Base-by-base conservation (phyloP, 2,113 vertebrate genomes). In the Smithornis capensis region DNA sequence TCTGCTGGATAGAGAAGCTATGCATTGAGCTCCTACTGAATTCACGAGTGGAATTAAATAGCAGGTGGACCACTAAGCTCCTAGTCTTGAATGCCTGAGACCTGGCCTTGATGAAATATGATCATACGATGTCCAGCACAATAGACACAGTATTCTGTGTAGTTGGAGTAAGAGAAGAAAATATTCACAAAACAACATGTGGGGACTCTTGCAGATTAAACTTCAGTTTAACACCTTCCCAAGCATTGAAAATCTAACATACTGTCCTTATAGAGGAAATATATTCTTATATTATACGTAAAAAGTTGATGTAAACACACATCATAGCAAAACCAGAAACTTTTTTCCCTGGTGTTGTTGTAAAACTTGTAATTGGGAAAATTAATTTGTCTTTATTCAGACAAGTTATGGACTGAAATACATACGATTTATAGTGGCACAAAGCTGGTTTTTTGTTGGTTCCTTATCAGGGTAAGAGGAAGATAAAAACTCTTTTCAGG, bases 181-280 rank as follows among this genome's bases (percentile, higher is more conserved):
- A 14, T 44, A 19, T 25, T 82, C 40, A 38, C 4, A 56, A 42
- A 81, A 35, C 6, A 31, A 3, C 0, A 0, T 3, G 28, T 14
- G 2, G 4, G 24, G 22, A 47, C 11, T n/a, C n/a, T 70, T 56
- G 49, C 18, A 81, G 53, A 37, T 37, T 80, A 77, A 88, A 80
- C 28, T 18, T 62, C 17, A 45, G 3, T 67, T 89, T 82, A 91
- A 29, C 19, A 16, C 69, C 10, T 52, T 82, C 62, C 33, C 37
- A 74, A 53, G 38, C 33, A 10, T 52, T 47, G n/a, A 57, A 71
- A 40, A 22, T 60, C n/a, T 60, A 52, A 31, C 35, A 19, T 16
- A 3, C 11, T 53, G 12, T 64, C 57, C 45, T 31, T 69, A 29
- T 4, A 57, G 49, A 86, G 38, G 18, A 38, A 27, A 33, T 9